Percentiles rank a stretch among this genome's conserved stretches.
Evolutionary conservation across 2,888 invertebrate species (phyloP).

Genomic region (Gerosis bhagava): DNA sequence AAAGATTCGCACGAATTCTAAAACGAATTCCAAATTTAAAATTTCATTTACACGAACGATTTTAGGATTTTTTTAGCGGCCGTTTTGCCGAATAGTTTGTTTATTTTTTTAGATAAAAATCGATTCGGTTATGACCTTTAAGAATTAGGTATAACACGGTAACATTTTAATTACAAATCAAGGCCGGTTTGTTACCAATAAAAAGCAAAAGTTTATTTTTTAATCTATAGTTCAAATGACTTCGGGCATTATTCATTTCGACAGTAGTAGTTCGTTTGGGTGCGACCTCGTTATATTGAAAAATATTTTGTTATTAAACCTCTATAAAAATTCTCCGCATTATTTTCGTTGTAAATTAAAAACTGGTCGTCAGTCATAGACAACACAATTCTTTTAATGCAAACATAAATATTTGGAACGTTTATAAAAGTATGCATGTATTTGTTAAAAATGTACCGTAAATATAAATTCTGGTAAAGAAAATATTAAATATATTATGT

Average conservation of each 20-base stretch:
- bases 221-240: slow-evolving; percentile 36
- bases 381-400: slow-evolving; percentile 1
- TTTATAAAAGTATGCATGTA: no score
- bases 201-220: slow-evolving; percentile 39
- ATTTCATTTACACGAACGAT: neutral
- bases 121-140: slow-evolving; percentile 32
- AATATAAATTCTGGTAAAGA: neutral
- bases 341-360: slow-evolving; percentile 16
- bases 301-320: slow-evolving; percentile 28
- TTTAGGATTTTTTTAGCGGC: neutral
- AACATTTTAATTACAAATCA: slow-evolving; percentile 39
- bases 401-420: no score
- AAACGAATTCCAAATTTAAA: slow-evolving; percentile 39
- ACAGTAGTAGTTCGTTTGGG: slow-evolving; percentile 30
- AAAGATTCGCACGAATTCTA: slow-evolving; percentile 39
- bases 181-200: slow-evolving; percentile 37
- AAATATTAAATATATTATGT: neutral
- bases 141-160: slow-evolving; percentile 33
- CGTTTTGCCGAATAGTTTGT: no score
- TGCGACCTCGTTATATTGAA: slow-evolving; percentile 34
- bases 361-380: slow-evolving; percentile 11
- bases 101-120: no score
- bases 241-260: slow-evolving; percentile 26
- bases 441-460: no score
- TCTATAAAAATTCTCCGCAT: slow-evolving; percentile 15